Evolutionary conservation across 2,797 vertebrate species (phyloP), one percentile per base, ranked within the genome.

Genomic region (Bradypus variegatus): DNA sequence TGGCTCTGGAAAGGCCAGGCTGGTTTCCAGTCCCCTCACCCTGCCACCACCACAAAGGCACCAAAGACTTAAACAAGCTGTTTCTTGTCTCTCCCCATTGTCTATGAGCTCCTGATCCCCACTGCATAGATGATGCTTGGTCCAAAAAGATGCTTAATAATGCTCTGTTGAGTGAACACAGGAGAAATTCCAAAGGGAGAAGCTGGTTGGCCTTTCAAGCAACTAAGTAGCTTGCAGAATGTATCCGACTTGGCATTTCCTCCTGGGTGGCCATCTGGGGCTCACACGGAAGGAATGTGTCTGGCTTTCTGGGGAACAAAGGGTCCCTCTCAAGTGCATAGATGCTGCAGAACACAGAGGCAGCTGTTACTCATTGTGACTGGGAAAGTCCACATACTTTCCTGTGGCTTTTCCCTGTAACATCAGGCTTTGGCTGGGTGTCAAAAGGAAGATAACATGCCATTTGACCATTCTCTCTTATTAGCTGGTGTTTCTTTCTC

Each of bases 331-430:
- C 53, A 94, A 84, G 18, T 13, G 38, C 21, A 38, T 38, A 81
- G 79, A 91, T 13, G 14, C 29, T 76, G 21, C 76, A 65, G 18
- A 75, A 72, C 29, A 38, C 15, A 86, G 9, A 31, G 80, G 27
- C 58, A 90, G 69, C 36, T 58, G 25, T 94, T 91, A 91, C 88
- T 95, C 86, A 95, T 29, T 69, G 38, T 38, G 41, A 31, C 50
- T 90, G 93, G 96, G 91, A 95, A 96, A 95, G 80, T 94, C 91
- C 93, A 18, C 75, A 85, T 1, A 13, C 72, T 87, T 69, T 90
- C 41, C n/a, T 75, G 78, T 83, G 70, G 45, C 65, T 75, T 86
- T 79, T 86, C 16, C 33, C 53, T 69, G 48, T 79, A 58, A 33
- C 58, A n/a, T 13, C 18, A 2, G 36, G 6, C 36, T 31, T 55